Evolutionary conservation across 2,888 invertebrate genomes (phyloP).

Genomic region (Crepidodera aurea): DNA sequence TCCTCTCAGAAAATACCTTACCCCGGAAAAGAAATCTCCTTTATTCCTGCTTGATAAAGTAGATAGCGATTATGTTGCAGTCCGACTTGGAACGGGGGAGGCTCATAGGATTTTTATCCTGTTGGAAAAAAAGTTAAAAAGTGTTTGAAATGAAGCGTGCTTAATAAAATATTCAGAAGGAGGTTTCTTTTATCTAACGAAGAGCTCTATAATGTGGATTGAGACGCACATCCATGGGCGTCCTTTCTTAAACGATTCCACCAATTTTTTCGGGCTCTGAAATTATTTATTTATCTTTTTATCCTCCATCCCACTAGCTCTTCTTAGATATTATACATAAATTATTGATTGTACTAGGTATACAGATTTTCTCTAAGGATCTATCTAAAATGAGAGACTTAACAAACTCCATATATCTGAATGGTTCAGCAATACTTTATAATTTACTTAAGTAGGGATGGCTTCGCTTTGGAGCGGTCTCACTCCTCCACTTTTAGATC

Average conservation of each 20-base stretch:
- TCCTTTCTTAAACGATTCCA: background rate
- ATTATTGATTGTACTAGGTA: no score
- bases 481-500: no score
- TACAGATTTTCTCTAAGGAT: no score
- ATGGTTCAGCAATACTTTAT: no score
- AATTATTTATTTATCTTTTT: background rate
- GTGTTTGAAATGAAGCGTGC: conserved; percentile 54
- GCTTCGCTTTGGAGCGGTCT: no score
- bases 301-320: no score
- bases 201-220: conserved; percentile 53
- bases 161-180: conserved; percentile 55
- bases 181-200: conserved; percentile 54
- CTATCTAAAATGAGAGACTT: no score
- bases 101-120: conserved; percentile 44
- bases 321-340: no score
- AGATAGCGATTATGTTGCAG: conserved; percentile 36
- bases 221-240: conserved; percentile 44
- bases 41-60: conserved; percentile 29
- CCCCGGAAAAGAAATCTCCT: conserved; percentile 23
- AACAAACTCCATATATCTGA: no score
- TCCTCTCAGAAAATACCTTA: conserved; percentile 25
- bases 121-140: conserved; percentile 49
- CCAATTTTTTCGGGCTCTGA: background rate
- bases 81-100: conserved; percentile 34
- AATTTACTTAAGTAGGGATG: no score